Conservation (phyloP, 2,113 vertebrate genomes). For the Nothoprocta perdicaria region DNA sequence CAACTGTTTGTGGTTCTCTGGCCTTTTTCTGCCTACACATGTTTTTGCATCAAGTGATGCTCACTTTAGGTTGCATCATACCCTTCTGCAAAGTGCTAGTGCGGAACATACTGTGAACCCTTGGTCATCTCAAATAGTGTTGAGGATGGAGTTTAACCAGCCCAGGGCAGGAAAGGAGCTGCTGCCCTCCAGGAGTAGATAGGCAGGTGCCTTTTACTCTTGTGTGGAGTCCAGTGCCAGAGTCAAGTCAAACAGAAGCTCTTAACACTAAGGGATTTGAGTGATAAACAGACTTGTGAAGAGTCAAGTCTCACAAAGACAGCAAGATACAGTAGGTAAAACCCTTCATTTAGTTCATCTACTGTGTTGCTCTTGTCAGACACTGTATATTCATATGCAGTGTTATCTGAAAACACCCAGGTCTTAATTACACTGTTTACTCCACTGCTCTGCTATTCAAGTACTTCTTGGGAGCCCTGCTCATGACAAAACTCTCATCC, state of each 20-base stretch:
- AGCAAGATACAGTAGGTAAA: slow-evolving; percentile 34
- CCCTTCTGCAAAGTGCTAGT: neutral
- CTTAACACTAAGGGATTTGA: slow-evolving; percentile 30
- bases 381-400: neutral
- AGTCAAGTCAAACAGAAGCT: slow-evolving; percentile 27
- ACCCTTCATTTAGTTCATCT: slow-evolving; percentile 36
- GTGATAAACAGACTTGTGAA: slow-evolving; percentile 41
- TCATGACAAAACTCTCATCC: neutral
- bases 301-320: slow-evolving; percentile 5
- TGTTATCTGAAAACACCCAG: neutral
- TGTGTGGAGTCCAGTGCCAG: neutral
- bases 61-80: neutral
- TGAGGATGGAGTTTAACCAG: neutral
- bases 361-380: neutral
- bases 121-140: neutral
- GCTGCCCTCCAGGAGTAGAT: neutral
- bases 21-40: slow-evolving; percentile 30
- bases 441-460: neutral
- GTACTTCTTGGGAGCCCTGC: neutral
- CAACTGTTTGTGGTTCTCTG: slow-evolving; percentile 6
- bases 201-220: slow-evolving; percentile 12
- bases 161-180: neutral
- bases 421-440: neutral
- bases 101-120: neutral
- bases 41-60: slow-evolving; percentile 51